Conservation (phyloP, 2,113 vertebrate species). For the Irena cyanogastra region DNA sequence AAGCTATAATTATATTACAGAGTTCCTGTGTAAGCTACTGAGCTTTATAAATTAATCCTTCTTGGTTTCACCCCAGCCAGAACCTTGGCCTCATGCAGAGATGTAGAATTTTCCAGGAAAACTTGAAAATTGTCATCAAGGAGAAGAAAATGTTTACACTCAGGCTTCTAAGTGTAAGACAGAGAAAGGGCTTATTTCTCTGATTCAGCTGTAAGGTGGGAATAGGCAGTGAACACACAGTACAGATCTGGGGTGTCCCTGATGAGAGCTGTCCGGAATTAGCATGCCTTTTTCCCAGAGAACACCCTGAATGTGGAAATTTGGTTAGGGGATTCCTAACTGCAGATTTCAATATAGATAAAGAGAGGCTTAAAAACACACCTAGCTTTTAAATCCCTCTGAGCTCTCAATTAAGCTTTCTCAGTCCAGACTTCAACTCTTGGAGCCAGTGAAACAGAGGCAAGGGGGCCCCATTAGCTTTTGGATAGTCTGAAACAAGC, state of each 20-base stretch:
- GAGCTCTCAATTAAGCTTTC: neutral
- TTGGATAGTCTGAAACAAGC: neutral
- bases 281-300: neutral
- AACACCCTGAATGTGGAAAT: neutral
- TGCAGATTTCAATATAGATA: neutral
- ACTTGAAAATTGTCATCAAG: conserved; percentile 76
- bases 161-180: neutral
- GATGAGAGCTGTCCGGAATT: neutral
- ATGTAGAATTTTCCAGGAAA: conserved; percentile 94
- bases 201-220: neutral
- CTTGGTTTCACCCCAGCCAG: conserved; percentile 5
- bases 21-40: conserved; percentile 71
- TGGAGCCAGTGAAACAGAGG: neutral
- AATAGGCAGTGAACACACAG: neutral
- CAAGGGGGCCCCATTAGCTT: fast-evolving
- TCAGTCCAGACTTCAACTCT: neutral
- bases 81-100: conserved; percentile 61
- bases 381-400: neutral
- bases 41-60: conserved; percentile 77
- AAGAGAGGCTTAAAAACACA: neutral
- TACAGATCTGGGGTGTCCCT: neutral
- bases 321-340: neutral
- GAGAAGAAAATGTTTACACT: conserved; percentile 26
- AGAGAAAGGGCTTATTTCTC: neutral
- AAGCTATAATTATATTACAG: conserved; percentile 78